Evolutionary conservation across 2,888 invertebrate species (phyloP), one percentile per base, ranked within the genome.

Genomic region (Aleiodes leptofemur): DNA sequence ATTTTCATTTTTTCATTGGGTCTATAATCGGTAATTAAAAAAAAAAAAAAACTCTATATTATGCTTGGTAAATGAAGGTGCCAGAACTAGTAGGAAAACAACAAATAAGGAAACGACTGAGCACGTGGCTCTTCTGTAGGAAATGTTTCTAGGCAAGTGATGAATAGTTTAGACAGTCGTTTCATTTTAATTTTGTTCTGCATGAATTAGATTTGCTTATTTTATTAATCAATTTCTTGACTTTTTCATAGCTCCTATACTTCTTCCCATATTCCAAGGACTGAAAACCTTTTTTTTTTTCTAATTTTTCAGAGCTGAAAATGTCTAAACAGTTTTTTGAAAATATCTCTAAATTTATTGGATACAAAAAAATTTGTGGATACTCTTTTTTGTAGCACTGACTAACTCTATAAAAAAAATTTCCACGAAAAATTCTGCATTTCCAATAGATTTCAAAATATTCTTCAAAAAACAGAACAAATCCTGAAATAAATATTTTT

Each of bases 131-230:
- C 83, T 86, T 85, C 85, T 88, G 84, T 86, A 87, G 83, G 83
- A 86, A 84, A 81, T 86, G 85, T 82, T 86, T 85, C 80, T 87
- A 87, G 86, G 86, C 87, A 86, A 87, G 86, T 87, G 82, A 84
- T 82, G 81, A 80, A 78, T 31, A 16, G 23, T 13, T 71, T 31
- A 23, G 84, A 77, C 82, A 83, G 85, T 69, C 66, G 29, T 14
- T 72, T 43, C 51, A 43, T 61, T 71, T 34, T 53, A 23, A 31
- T 55, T 9, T 71, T 43, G 29, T n/a, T 16, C 14, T 38, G 64
- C 64, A 64, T 64, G 64, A 61, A 5, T 34, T 48, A n/a, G 16
- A 38, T 3, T 14, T 51, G n/a, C 23, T 34, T 11, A 13, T 51
- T 43, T 71, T 48, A 38, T 68, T 51, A 48, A 68, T 50, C n/a